Percentiles rank a stretch among this genome's conserved stretches.
phyloP scores from a whole-genome alignment of 2,888 invertebrate species.

The Nipponacmea schrenckii region DNA sequence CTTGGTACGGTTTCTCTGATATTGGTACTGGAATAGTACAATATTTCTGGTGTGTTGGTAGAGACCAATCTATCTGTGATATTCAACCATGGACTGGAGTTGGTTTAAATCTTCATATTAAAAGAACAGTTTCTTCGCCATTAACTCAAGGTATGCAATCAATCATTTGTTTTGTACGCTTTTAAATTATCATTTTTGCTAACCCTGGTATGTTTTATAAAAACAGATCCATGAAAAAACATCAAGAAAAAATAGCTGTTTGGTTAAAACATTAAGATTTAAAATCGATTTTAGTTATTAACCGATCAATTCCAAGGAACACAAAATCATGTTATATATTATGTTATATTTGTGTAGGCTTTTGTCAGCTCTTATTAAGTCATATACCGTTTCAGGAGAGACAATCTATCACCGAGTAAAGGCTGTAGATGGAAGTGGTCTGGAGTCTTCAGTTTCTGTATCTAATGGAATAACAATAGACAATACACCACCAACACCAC shows the following conservation, averaged over 20 bases:
- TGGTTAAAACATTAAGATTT: no score
- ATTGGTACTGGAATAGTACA: slow-evolving; percentile 5
- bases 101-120: slow-evolving; percentile 28
- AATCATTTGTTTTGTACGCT: no score
- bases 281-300: no score
- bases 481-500: slow-evolving; percentile 32
- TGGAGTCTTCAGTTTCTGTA: slow-evolving; percentile 30
- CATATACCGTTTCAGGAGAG: slow-evolving; percentile 24
- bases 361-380: no score
- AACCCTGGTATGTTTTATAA: no score
- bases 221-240: no score
- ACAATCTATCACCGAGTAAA: slow-evolving; percentile 36
- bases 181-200: no score
- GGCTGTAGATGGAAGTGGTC: slow-evolving; percentile 37
- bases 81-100: slow-evolving; percentile 29
- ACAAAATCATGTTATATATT: no score
- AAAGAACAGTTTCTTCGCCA: slow-evolving; percentile 9
- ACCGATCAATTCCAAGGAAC: no score
- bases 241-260: no score
- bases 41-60: slow-evolving; percentile 20
- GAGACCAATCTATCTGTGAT: slow-evolving; percentile 15
- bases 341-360: no score
- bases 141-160: no score
- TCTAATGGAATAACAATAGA: slow-evolving; percentile 45
- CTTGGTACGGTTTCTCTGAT: slow-evolving; percentile 19